Evolutionary conservation across 2,797 vertebrate genomes (phyloP).

Genomic region (Alcedo quadribrachys): DNA sequence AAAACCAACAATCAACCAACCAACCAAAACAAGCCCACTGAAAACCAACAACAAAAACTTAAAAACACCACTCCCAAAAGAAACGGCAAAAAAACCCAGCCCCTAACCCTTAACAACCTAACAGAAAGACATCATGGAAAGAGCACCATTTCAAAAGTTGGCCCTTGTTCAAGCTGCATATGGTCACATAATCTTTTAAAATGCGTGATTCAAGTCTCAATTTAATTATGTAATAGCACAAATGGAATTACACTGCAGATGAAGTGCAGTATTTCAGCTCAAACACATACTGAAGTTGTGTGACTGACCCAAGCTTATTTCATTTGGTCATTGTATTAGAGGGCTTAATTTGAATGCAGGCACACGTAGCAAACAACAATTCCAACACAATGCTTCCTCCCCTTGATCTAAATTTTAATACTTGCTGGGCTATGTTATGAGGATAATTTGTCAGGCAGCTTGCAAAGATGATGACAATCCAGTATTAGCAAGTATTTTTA

Average conservation of each 20-base stretch:
- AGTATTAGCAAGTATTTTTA: background rate
- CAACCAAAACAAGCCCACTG: too few species aligned
- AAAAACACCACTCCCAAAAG: background rate
- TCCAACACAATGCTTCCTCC: background rate
- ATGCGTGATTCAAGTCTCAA: conserved; percentile 90
- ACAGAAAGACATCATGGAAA: conserved; percentile 83
- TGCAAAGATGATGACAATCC: background rate
- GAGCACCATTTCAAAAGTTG: conserved; percentile 83
- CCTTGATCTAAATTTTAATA: conserved; percentile 4
- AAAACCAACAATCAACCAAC: background rate
- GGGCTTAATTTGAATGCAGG: conserved; percentile 34
- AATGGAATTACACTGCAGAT: conserved; percentile 93
- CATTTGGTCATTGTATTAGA: conserved; percentile 77
- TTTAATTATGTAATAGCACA: conserved; percentile 98
- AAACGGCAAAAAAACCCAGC: background rate
- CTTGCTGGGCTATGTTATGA: background rate
- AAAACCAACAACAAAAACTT: background rate
- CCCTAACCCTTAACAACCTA: conserved; percentile 73
- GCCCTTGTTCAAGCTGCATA: conserved; percentile 93
- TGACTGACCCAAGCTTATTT: conserved; percentile 76
- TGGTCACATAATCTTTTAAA: conserved; percentile 98
- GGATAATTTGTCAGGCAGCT: conserved; percentile 23
- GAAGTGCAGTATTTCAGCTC: conserved; percentile 83
- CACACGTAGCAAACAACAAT: background rate
- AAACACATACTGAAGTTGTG: conserved; percentile 75